Conservation (phyloP, 2,797 vertebrate genomes). For the Hephaestus fuliginosus region DNA sequence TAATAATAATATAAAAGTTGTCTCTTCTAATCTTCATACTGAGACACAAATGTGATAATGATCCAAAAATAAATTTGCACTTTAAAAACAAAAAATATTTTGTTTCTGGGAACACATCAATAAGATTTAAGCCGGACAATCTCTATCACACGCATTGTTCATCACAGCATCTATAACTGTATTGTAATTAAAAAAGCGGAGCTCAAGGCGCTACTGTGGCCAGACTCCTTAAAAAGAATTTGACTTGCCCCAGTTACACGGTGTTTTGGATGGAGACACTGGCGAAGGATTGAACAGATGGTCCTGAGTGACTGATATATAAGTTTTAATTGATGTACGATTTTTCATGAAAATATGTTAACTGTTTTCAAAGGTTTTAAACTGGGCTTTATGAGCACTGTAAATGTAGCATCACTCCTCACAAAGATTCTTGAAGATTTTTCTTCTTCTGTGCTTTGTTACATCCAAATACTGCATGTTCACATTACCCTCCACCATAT, state of each 20-base stretch:
- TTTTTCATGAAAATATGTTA: not conserved
- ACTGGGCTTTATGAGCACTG: not conserved
- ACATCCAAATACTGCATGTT: not conserved
- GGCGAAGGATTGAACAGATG: conserved; percentile 3
- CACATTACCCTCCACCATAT: not conserved
- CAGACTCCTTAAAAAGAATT: conserved; percentile 1
- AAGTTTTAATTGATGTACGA: conserved; percentile 11
- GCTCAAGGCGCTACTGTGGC: not conserved
- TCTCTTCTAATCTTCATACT: not conserved
- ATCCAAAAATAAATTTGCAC: not conserved
- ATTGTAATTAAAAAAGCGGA: not conserved
- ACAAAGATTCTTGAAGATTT: not conserved
- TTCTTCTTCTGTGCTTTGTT: not conserved
- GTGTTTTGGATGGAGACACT: conserved; percentile 13
- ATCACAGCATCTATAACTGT: not conserved
- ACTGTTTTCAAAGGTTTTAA: conserved; percentile 7
- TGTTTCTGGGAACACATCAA: not conserved
- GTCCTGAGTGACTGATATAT: conserved; percentile 14
- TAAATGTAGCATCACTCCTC: not conserved
- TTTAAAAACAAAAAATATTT: not conserved
- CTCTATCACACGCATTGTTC: not conserved
- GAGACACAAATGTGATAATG: not conserved
- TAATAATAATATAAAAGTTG: not conserved
- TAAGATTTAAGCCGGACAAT: not conserved
- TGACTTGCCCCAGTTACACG: not conserved